Percentiles rank a stretch among this genome's conserved stretches.
Evolutionary conservation across 64 coral and sea anemone species (phyloP).

Genomic region (Platygyra sinensis): DNA sequence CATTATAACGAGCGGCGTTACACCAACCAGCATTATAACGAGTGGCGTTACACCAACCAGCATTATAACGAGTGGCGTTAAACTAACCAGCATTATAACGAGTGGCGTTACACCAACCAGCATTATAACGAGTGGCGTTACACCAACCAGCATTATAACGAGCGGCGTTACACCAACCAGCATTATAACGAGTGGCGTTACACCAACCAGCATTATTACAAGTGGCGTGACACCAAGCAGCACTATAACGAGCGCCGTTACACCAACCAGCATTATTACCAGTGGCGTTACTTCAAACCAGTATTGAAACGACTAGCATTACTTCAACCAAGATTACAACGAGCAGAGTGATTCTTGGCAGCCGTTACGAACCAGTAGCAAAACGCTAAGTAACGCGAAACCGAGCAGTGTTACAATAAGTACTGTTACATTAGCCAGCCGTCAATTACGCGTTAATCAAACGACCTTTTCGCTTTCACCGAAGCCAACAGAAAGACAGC

Average conservation of each 20-base stretch:
- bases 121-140: no score
- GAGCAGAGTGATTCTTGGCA: not conserved
- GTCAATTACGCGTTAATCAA: not conserved
- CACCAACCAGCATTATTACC: not conserved
- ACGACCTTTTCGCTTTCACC: no score
- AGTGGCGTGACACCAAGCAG: not conserved
- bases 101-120: no score
- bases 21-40: no score
- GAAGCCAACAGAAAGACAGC: no score
- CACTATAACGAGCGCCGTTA: not conserved
- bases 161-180: no score
- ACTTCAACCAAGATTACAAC: not conserved
- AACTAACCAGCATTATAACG: no score
- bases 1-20: no score
- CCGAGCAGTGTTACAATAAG: not conserved
- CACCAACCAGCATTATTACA: not conserved
- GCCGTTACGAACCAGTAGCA: not conserved
- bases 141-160: no score
- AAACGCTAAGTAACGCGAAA: not conserved
- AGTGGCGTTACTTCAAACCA: not conserved
- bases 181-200: not conserved
- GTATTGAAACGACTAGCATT: not conserved
- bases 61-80: no score
- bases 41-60: no score
- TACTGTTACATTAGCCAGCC: not conserved